These are phyloP conservation scores for Alethe diademata DNA, from an alignment of 2,113 vertebrate genomes.

Conservation along the genomic window DNA sequence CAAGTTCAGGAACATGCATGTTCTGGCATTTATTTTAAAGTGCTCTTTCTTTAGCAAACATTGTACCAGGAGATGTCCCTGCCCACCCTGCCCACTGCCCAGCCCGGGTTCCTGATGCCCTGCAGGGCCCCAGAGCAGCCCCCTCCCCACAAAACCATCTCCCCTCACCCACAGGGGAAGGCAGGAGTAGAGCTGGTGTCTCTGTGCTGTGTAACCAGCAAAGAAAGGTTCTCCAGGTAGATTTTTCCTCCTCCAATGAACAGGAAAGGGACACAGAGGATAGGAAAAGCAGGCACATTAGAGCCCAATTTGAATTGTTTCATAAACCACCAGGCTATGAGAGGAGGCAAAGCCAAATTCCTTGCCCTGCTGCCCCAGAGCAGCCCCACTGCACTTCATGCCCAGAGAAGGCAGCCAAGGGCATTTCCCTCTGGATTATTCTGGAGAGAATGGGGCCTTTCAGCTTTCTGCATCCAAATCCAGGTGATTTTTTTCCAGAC, in stretches of 20 bases:
- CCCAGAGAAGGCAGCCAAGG: not conserved
- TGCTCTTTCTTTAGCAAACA: not conserved
- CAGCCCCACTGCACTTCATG: not conserved
- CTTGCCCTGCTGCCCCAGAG: not conserved
- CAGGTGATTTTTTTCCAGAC: not conserved
- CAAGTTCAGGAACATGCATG: not conserved
- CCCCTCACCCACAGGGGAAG: not conserved
- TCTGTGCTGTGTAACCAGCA: not conserved
- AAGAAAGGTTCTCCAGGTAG: not conserved
- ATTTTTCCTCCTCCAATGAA: not conserved
- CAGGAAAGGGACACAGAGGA: not conserved
- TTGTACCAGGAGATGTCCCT: accelerated
- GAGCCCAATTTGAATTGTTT: not conserved
- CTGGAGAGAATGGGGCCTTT: not conserved
- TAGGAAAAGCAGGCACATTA: not conserved
- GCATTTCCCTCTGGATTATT: not conserved
- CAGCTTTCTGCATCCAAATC: not conserved
- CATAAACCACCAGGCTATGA: accelerated
- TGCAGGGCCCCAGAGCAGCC: not conserved
- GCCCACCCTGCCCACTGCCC: accelerated
- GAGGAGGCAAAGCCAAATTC: not conserved
- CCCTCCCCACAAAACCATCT: not conserved
- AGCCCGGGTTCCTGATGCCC: accelerated
- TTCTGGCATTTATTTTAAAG: constrained; percentile 16
- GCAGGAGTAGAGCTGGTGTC: not conserved